phyloP scores from a whole-genome alignment of 2,797 vertebrate genomes.

The Poecile montanus region DNA sequence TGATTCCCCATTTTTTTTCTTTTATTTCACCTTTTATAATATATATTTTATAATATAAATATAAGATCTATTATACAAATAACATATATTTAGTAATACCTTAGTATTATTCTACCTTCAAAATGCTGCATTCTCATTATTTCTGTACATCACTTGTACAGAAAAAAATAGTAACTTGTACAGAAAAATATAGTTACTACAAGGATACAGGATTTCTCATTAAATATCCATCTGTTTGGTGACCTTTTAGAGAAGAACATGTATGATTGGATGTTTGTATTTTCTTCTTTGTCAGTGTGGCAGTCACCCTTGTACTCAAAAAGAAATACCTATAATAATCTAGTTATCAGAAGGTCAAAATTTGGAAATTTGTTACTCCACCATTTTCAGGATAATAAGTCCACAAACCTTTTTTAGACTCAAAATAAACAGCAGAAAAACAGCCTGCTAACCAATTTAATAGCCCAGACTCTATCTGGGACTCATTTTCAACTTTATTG shows the following conservation, averaged over 20 bases:
- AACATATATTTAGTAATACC: too few species aligned
- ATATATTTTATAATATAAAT: too few species aligned
- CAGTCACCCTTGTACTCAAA: background rate
- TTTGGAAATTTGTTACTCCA: background rate
- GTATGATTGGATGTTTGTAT: background rate
- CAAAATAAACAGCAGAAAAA: background rate
- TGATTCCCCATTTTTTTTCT: background rate
- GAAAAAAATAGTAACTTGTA: background rate
- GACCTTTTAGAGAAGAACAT: background rate
- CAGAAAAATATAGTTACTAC: background rate
- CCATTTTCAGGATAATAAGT: background rate
- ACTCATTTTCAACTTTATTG: background rate
- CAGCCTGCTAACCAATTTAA: background rate
- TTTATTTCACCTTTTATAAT: slow-evolving; percentile 12
- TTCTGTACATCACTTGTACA: background rate
- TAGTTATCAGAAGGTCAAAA: background rate
- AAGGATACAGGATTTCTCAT: background rate
- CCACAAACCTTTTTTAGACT: background rate
- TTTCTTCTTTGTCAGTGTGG: background rate
- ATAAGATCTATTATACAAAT: too few species aligned
- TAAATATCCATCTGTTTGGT: slow-evolving; percentile 20
- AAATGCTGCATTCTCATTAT: background rate
- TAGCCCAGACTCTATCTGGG: background rate
- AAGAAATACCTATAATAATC: background rate
- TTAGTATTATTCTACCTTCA: background rate